Evolutionary conservation across 2,888 invertebrate genomes (phyloP).

Genomic region (Phasia obesa): DNA sequence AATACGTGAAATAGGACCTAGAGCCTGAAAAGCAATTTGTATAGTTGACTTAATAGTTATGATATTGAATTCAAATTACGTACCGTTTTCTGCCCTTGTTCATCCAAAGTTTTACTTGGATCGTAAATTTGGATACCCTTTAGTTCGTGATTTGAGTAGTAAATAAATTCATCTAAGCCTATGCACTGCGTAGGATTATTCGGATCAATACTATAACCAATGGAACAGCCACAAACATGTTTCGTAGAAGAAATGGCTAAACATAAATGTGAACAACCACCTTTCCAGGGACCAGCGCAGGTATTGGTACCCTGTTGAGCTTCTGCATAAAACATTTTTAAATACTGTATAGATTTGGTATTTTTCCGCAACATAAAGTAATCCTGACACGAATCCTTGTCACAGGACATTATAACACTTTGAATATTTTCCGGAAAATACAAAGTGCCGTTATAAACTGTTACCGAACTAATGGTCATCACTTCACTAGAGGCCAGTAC

Average conservation of each 20-base stretch:
- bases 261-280: conserved; percentile 89
- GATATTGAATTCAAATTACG: conserved; percentile 27
- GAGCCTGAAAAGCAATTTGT: conserved; percentile 78
- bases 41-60: neutral
- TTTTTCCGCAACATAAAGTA: conserved; percentile 84
- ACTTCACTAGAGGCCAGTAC: conserved; percentile 78
- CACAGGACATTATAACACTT: conserved; percentile 85
- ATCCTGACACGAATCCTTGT: conserved; percentile 84
- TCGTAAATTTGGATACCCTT: conserved; percentile 84
- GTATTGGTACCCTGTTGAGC: conserved; percentile 85
- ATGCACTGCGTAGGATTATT: conserved; percentile 84
- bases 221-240: conserved; percentile 89
- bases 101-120: conserved; percentile 74
- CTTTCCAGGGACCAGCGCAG: conserved; percentile 83
- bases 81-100: conserved; percentile 75
- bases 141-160: conserved; percentile 91
- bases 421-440: conserved; percentile 88
- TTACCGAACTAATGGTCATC: conserved; percentile 84
- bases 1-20: conserved; percentile 89
- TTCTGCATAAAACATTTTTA: conserved; percentile 88
- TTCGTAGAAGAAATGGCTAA: conserved; percentile 85
- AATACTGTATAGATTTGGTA: conserved; percentile 86
- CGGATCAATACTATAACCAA: conserved; percentile 86
- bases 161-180: conserved; percentile 86
- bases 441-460: conserved; percentile 86